Percentiles rank a stretch among this genome's conserved stretches.
phyloP scores from a whole-genome alignment of 2,888 invertebrate species.

The Tribolium freemani region DNA sequence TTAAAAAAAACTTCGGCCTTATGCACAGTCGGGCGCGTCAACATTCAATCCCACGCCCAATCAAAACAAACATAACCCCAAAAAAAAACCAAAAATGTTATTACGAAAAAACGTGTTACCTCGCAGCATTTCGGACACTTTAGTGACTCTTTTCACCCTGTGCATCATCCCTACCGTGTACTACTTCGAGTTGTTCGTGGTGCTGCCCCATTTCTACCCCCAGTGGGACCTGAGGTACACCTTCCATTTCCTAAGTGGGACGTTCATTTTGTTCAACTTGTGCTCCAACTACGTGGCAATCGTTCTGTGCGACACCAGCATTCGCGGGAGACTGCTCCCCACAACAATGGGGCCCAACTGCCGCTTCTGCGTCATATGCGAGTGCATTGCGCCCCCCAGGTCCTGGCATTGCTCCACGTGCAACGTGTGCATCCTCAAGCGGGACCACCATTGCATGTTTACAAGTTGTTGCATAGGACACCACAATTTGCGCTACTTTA shows the following conservation, averaged over 20 bases:
- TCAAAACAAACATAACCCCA: slow-evolving; percentile 43
- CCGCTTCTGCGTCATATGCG: slow-evolving; percentile 85
- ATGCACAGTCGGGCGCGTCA: neutral
- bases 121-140: slow-evolving; percentile 61
- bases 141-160: slow-evolving; percentile 65
- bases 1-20: no score
- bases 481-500: slow-evolving; percentile 88
- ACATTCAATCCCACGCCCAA: neutral
- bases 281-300: slow-evolving; percentile 83
- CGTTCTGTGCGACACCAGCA: slow-evolving; percentile 83
- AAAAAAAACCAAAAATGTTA: slow-evolving; percentile 56
- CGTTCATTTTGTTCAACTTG: slow-evolving; percentile 83
- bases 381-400: slow-evolving; percentile 82
- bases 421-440: slow-evolving; percentile 85
- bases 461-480: slow-evolving; percentile 91
- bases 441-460: slow-evolving; percentile 93
- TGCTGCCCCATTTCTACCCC: slow-evolving; percentile 78
- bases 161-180: slow-evolving; percentile 77
- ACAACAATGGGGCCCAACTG: slow-evolving; percentile 72
- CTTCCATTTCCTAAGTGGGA: slow-evolving; percentile 75
- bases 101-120: slow-evolving; percentile 62
- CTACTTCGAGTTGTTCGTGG: slow-evolving; percentile 82
- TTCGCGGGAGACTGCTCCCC: slow-evolving; percentile 73
- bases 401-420: slow-evolving; percentile 93
- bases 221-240: slow-evolving; percentile 71